Evolutionary conservation across 2,888 invertebrate genomes (phyloP).

Genomic region (Danaus chrysippus): DNA sequence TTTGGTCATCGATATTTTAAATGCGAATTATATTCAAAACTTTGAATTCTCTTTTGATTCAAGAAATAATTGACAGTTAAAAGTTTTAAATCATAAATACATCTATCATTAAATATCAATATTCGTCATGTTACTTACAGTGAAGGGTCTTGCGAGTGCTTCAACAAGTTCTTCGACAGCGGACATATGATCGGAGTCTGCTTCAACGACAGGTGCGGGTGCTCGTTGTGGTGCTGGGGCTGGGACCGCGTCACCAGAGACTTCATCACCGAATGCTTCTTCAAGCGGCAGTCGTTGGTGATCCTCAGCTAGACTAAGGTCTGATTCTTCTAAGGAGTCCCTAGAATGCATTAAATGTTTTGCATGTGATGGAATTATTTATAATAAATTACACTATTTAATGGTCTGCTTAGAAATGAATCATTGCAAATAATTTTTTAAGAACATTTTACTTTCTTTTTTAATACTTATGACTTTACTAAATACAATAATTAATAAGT

Average conservation of each 20-base stretch:
- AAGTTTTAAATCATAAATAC: too few species aligned
- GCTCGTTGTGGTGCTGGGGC: conserved; percentile 67
- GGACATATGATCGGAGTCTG: conserved; percentile 58
- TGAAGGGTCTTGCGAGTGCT: conserved; percentile 69
- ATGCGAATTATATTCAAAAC: too few species aligned
- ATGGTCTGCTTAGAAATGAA: too few species aligned
- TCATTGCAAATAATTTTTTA: too few species aligned
- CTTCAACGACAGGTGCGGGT: conserved; percentile 59
- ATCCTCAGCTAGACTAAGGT: conserved; percentile 50
- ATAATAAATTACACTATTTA: too few species aligned
- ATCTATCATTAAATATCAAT: too few species aligned
- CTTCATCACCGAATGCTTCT: conserved; percentile 68
- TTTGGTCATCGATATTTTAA: too few species aligned
- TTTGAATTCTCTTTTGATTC: too few species aligned
- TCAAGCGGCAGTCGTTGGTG: conserved; percentile 61
- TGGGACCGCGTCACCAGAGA: conserved; percentile 61
- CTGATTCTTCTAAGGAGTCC: conserved; percentile 63
- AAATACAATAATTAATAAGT: too few species aligned
- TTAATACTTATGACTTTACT: too few species aligned
- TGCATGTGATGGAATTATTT: neutral
- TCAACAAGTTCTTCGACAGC: conserved; percentile 69
- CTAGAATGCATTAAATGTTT: conserved; percentile 37
- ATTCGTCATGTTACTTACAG: conserved; percentile 45
- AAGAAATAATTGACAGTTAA: too few species aligned
- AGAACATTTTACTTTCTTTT: too few species aligned